Evolutionary conservation across 2,888 invertebrate genomes (phyloP), one percentile per base, ranked within the genome.

Genomic region (Gymnosoma rotundatum): DNA sequence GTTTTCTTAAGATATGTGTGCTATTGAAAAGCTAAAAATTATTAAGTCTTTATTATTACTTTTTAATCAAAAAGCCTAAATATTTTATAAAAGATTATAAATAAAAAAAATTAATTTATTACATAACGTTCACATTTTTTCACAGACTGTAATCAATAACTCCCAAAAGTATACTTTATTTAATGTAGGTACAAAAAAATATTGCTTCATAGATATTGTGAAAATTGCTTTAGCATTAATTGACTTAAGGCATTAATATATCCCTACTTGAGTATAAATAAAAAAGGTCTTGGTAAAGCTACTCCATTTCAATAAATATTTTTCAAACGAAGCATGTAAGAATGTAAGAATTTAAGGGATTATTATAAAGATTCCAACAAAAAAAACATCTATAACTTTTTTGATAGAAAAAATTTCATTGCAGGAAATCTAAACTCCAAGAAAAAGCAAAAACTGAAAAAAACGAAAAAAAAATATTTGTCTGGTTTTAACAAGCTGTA

Each of bases 261-360:
- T 32, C 18, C 12, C 14, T 16, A 10, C 25, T 64, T 32, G 1
- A 52, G 9, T n/a, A 21, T 16, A 21, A 21, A 21, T 16, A 21
- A 21, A 38, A 21, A 16, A 38, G 18, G 42, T 42, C 42, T 42
- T 25, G 25, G 1, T 25, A 25, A 25, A 25, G 4, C 4, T 9
- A 72, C 16, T 16, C 42, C n/a, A 5, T 64, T 72, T 50, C 56
- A 58, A 78, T 64, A 79, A 66, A 66, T 52, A 58, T 50, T 58
- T 73, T 64, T 42, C 64, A 74, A 83, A 78, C 70, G 56, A 78
- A 78, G 69, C 78, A 70, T 14, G 74, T 63, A 78, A 64, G 60
- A 74, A 70, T 69, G 69, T 58, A 78, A 64, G 60, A 74, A 70
- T 74, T 74, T 74, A 63, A 50, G 0, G 58, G 64, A 78, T 83